Percentiles rank a stretch among this genome's conserved stretches.
phyloP scores from a whole-genome alignment of 1,140 invertebrate species.

The Drosophila santomea region DNA sequence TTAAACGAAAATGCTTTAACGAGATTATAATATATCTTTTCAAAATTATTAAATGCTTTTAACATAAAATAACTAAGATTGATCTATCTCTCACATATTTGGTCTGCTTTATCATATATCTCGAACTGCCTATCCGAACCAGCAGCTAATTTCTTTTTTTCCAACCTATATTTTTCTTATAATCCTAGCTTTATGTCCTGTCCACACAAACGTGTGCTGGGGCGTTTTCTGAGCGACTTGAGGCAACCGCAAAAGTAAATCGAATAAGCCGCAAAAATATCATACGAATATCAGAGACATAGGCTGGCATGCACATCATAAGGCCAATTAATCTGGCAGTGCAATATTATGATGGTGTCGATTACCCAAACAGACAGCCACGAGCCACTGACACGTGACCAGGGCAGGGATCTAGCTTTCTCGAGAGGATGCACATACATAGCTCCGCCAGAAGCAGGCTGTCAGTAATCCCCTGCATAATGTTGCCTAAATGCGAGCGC shows the following conservation, averaged over 20 bases:
- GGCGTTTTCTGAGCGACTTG: not conserved
- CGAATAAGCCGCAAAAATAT: slow-evolving; percentile 59
- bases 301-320: slow-evolving; percentile 1
- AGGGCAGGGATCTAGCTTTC: slow-evolving; percentile 5
- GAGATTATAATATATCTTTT: no score
- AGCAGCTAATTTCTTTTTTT: not conserved
- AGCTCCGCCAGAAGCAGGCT: slow-evolving; percentile 16
- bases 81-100: not conserved
- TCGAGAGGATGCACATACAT: slow-evolving; percentile 1
- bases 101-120: not conserved
- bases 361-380: slow-evolving; percentile 67
- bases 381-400: slow-evolving; percentile 56
- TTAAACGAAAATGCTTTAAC: no score
- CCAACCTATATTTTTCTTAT: not conserved
- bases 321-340: slow-evolving; percentile 65
- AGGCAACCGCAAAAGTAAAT: slow-evolving; percentile 36
- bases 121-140: not conserved
- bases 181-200: slow-evolving; percentile 6
- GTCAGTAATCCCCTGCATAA: slow-evolving; percentile 75
- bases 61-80: no score
- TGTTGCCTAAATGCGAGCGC: slow-evolving; percentile 78
- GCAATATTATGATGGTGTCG: slow-evolving; percentile 78
- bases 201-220: slow-evolving; percentile 10
- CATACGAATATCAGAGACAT: slow-evolving; percentile 15
- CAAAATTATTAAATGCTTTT: no score